Percentiles rank a stretch among this genome's conserved stretches.
phyloP scores from a whole-genome alignment of 2,797 vertebrate genomes.

The Arctocebus calabarensis region DNA sequence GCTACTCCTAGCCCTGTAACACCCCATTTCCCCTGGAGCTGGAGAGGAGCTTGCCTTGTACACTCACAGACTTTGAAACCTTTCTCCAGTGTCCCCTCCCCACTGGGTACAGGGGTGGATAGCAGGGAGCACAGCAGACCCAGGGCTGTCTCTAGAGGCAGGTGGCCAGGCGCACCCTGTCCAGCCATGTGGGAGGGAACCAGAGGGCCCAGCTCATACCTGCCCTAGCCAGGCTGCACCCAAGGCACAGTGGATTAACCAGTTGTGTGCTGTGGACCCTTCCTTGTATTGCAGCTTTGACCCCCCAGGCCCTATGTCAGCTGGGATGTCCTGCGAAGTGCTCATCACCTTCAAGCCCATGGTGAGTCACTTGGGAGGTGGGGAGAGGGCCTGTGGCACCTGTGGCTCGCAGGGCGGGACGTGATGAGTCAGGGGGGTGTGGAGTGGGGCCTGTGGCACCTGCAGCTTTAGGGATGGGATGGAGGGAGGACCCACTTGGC shows the following conservation, averaged over 20 bases:
- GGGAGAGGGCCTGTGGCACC: background rate
- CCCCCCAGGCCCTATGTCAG: conserved; percentile 91
- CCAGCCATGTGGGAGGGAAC: accelerated
- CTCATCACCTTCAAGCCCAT: conserved; percentile 92
- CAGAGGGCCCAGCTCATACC: accelerated
- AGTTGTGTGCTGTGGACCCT: background rate
- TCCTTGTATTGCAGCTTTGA: conserved; percentile 88
- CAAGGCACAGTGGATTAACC: accelerated
- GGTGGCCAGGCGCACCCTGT: accelerated
- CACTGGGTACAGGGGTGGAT: too few relatives aligned
- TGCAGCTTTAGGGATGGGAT: accelerated
- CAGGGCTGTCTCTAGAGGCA: background rate
- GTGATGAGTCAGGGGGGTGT: conserved; percentile 88
- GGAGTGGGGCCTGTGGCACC: background rate
- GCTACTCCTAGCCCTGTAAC: accelerated
- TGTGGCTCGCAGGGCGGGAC: accelerated
- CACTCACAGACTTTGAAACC: too few relatives aligned
- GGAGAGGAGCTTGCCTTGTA: background rate
- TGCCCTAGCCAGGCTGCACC: background rate
- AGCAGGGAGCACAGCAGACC: background rate
- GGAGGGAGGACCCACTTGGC: accelerated
- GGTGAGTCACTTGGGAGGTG: conserved; percentile 87
- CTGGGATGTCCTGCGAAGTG: conserved; percentile 95
- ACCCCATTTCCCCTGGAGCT: too few relatives aligned
- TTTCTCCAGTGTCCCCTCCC: accelerated